phyloP scores from a whole-genome alignment of 2,797 vertebrate species.

The Toxotes lorentzi region DNA sequence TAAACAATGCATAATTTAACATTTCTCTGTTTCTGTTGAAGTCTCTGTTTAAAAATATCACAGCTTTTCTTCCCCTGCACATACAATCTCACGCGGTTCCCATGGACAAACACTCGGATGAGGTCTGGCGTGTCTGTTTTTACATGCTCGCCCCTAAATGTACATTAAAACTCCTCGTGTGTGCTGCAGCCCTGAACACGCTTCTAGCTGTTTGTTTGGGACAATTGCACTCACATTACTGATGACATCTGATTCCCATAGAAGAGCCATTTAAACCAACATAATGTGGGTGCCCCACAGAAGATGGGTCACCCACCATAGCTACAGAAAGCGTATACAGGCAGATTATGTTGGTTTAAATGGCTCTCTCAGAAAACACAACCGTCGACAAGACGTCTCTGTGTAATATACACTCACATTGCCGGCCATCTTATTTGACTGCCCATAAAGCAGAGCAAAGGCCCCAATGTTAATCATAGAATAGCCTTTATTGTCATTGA shows the following conservation, averaged over 20 bases:
- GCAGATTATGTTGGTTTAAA: neutral
- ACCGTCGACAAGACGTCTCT: neutral
- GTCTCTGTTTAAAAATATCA: neutral
- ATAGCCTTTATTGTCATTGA: too few relatives aligned
- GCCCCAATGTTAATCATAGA: constrained; percentile 12
- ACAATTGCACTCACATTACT: neutral
- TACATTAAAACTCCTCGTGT: too few relatives aligned
- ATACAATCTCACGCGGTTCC: too few relatives aligned
- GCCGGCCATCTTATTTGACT: neutral
- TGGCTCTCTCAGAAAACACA: neutral
- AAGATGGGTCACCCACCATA: neutral
- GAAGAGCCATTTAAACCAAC: too few relatives aligned
- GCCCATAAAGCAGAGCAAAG: neutral
- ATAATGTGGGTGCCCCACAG: too few relatives aligned
- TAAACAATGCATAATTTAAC: too few relatives aligned
- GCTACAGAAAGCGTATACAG: neutral
- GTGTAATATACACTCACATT: neutral
- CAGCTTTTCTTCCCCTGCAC: too few relatives aligned
- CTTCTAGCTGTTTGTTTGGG: neutral
- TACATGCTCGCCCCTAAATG: neutral
- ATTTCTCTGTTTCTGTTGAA: neutral
- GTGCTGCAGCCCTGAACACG: too few relatives aligned
- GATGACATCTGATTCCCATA: neutral
- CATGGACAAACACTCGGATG: neutral
- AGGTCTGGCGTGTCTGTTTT: neutral